Base-by-base conservation (phyloP, 2,888 invertebrate species). In the Troides helena region DNA sequence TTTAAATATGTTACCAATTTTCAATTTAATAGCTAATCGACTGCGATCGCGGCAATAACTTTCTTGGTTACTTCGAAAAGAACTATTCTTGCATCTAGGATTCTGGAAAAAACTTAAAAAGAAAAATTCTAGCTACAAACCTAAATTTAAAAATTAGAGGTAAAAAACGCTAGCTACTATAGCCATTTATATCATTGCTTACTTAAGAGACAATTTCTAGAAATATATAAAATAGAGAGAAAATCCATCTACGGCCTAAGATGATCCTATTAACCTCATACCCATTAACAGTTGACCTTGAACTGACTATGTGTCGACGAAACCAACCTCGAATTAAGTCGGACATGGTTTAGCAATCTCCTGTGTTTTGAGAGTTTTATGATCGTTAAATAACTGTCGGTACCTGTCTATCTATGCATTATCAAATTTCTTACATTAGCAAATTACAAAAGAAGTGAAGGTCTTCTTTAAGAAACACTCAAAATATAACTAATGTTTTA, bases 201-300 rank as follows among this genome's bases (percentile, higher is more conserved):
- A 50, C 18, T 12, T 50, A 50, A 50, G 18, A 50, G 50, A 18
- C 14, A 50, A 50, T 57, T 57, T 57, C 21, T 57, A 21, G 8
- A 10, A 57, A 21, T n/a, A 53, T 30, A 18, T 46, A 30, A 68
- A 68, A 10, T n/a, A 67, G 39, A 70, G 10, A 21, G 21, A 21
- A 21, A 21, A 63, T 60, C n/a, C 21, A 50, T 66, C 8, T 64
- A 68, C 59, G 59, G 5, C 50, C 36, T 53, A 53, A 50, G 25
- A 39, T 56, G 59, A 62, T 39, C 43, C 43, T 53, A 67, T 63
- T 70, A 67, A 67, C 66, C 70, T 66, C 63, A 70, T 70, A 23
- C 7, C 63, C 25, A 70, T 70, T 70, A 63, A 50, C 39, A 25
- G 59, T 23, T 67, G 63, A 70, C 70, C 63, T 63, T 67, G 62